Evolutionary conservation across 2,797 vertebrate genomes (phyloP).

Genomic region (Mallotus villosus): DNA sequence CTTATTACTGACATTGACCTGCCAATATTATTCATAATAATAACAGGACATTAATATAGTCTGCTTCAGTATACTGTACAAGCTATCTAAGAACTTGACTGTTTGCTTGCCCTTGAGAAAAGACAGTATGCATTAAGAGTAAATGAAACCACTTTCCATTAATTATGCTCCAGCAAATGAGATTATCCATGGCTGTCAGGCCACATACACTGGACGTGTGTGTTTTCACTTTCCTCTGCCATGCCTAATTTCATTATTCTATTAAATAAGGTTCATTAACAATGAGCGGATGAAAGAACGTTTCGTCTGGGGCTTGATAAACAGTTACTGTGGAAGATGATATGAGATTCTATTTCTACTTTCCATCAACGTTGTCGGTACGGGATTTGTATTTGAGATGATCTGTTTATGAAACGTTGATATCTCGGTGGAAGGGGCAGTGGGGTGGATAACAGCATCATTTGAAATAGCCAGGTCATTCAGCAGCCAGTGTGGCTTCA

Average conservation of each 20-base stretch:
- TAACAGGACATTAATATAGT: neutral
- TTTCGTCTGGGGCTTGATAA: constrained; percentile 34
- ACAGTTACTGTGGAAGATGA: constrained; percentile 25
- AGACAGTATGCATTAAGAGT: constrained; percentile 48
- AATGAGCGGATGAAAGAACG: constrained; percentile 35
- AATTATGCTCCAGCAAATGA: constrained; percentile 62
- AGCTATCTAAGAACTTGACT: constrained; percentile 9
- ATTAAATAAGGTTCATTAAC: constrained; percentile 63
- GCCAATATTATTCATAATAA: neutral
- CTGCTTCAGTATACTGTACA: neutral
- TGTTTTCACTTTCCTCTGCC: constrained; percentile 34
- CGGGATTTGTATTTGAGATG: neutral
- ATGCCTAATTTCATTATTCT: constrained; percentile 64
- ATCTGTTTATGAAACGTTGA: neutral
- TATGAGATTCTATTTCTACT: neutral
- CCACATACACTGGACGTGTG: constrained; percentile 41
- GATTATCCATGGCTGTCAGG: constrained; percentile 69
- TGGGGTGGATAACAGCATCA: neutral
- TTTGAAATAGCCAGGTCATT: too few species aligned
- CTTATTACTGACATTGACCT: too few species aligned
- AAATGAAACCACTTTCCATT: constrained; percentile 59
- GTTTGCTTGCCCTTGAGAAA: constrained; percentile 63
- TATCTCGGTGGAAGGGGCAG: neutral
- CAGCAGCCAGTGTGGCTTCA: too few species aligned
- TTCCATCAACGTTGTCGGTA: neutral